These are phyloP conservation scores for Myotis planiceps DNA, from an alignment of 2,797 vertebrate species.

Conservation along the genomic window DNA sequence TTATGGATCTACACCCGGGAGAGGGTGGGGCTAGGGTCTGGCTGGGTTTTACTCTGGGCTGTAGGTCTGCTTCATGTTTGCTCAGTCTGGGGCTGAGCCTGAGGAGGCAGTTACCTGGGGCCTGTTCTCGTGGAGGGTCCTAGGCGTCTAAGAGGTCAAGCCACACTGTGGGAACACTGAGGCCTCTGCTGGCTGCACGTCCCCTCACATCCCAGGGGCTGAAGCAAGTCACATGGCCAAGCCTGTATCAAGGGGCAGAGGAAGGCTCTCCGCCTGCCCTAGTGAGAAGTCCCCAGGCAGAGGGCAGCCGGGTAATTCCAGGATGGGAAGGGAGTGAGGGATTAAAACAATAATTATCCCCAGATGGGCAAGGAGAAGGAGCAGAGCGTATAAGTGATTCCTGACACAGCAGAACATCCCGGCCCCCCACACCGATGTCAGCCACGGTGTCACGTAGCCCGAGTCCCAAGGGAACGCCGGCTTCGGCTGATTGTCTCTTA, in stretches of 20 bases:
- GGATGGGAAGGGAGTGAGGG: background rate
- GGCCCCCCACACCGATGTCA: background rate
- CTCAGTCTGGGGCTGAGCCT: background rate
- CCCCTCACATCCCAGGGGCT: background rate
- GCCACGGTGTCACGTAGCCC: background rate
- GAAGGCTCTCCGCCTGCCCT: fast-evolving
- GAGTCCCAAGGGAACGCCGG: fast-evolving
- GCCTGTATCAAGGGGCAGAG: background rate
- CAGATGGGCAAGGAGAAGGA: background rate
- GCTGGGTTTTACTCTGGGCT: background rate
- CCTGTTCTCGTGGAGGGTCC: background rate
- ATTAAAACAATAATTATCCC: too few species aligned
- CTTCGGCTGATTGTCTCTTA: background rate
- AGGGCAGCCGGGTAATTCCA: background rate
- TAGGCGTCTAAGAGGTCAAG: background rate
- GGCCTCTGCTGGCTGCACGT: background rate
- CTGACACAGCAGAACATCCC: background rate
- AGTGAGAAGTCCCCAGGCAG: background rate
- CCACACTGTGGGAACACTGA: too few species aligned
- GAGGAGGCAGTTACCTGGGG: background rate
- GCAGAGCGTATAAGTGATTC: background rate
- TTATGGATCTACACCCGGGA: fast-evolving
- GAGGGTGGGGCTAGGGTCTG: too few species aligned
- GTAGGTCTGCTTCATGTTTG: background rate
- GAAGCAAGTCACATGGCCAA: background rate